phyloP scores from a whole-genome alignment of 2,113 vertebrate genomes.

The Zapornia atra region DNA sequence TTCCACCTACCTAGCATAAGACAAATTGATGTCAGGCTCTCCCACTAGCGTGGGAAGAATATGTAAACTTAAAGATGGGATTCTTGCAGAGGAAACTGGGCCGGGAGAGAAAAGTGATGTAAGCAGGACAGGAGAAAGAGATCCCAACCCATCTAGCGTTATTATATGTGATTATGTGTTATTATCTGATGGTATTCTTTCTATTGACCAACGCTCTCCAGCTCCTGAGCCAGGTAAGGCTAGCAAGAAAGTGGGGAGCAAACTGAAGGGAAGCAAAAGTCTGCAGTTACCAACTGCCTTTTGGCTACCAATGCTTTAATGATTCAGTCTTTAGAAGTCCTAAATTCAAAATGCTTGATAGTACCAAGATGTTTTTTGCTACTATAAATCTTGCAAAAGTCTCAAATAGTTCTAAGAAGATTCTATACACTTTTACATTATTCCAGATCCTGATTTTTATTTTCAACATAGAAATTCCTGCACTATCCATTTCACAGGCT shows the following conservation, averaged over 20 bases:
- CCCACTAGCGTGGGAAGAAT: not conserved
- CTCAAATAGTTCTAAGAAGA: not conserved
- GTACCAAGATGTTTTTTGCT: not conserved
- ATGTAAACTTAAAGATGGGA: not conserved
- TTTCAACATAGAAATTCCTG: not conserved
- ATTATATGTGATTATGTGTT: not conserved
- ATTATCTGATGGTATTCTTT: not conserved
- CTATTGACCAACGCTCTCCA: not conserved
- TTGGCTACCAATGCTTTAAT: not conserved
- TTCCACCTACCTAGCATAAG: not conserved
- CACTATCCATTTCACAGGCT: not conserved
- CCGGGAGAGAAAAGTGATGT: not conserved
- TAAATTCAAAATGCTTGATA: not conserved
- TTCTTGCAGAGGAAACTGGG: not conserved
- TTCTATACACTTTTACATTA: not conserved
- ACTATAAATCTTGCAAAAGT: not conserved
- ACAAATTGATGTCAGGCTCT: not conserved
- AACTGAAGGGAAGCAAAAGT: not conserved
- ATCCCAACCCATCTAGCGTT: not conserved
- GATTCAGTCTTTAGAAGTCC: not conserved
- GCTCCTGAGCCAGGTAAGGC: not conserved
- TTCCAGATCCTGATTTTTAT: not conserved
- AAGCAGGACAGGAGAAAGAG: not conserved
- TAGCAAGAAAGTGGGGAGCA: not conserved
- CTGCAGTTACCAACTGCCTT: not conserved